Conservation (phyloP, 2,797 vertebrate species). For the Petrocephalus sullivani region DNA sequence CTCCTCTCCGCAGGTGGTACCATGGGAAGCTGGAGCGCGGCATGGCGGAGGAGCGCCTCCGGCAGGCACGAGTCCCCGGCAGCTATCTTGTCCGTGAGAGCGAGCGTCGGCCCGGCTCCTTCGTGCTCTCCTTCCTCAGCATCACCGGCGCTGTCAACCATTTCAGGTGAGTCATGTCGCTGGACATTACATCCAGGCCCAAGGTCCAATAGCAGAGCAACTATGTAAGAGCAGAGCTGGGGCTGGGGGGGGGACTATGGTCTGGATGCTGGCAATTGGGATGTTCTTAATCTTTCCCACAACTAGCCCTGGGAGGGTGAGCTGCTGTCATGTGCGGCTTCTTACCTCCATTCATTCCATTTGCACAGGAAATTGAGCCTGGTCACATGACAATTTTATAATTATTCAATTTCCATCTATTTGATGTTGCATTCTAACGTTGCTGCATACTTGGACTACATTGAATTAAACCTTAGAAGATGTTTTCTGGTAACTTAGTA, state of each 20-base stretch:
- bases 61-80: constrained; percentile 86
- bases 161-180: constrained; percentile 76
- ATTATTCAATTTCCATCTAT: neutral
- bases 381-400: neutral
- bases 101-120: constrained; percentile 95
- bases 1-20: constrained; percentile 80
- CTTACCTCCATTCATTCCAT: neutral
- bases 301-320: neutral
- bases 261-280: neutral
- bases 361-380: neutral
- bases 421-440: neutral
- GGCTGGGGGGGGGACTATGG: neutral
- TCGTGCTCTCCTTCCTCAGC: constrained; percentile 98
- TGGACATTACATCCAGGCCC: neutral
- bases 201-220: neutral
- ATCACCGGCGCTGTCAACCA: constrained; percentile 93
- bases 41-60: constrained; percentile 93
- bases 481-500: neutral
- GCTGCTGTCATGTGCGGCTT: neutral
- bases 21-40: constrained; percentile 98
- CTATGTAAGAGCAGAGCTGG: neutral
- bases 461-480: neutral
- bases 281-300: neutral
- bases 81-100: constrained; percentile 99
- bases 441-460: neutral